These are phyloP conservation scores for Parazoanthus darwini DNA, from an alignment of 92 coral and sea anemone species.

Conservation along the genomic window DNA sequence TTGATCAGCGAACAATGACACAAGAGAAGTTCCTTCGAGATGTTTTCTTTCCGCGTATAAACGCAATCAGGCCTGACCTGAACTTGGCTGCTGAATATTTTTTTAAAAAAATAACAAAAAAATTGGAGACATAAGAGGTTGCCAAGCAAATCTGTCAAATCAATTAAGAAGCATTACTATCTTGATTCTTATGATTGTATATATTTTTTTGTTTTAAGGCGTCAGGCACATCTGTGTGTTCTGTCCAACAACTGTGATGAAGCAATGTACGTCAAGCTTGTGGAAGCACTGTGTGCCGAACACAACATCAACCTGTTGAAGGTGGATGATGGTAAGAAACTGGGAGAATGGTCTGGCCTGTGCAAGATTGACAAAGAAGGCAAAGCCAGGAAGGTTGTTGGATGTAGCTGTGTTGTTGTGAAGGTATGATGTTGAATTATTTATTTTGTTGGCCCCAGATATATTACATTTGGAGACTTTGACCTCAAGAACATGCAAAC, in stretches of 20 bases:
- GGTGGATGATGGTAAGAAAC: conserved; percentile 99
- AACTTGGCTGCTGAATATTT: no score
- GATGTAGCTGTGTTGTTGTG: conserved; percentile 98
- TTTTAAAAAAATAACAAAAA: no score
- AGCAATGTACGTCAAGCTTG: conserved; percentile 90
- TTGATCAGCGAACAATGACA: no score
- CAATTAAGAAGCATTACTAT: background rate
- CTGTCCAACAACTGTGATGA: conserved; percentile 99
- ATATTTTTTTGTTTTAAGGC: conserved; percentile 46
- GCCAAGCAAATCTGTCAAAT: no score
- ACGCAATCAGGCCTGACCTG: no score
- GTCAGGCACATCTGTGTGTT: conserved; percentile 96
- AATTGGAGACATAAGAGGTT: no score
- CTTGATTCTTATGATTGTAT: background rate
- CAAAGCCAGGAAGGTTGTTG: conserved; percentile 98
- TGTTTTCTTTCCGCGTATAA: no score
- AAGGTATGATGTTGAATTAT: conserved; percentile 57
- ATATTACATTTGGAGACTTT: no score
- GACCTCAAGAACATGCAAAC: background rate
- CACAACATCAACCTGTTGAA: conserved; percentile 87
- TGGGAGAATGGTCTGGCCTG: conserved; percentile 98
- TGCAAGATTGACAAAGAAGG: conserved; percentile 99
- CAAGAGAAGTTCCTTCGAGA: no score
- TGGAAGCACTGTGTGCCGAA: conserved; percentile 97
- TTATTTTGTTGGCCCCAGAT: background rate